phyloP scores from a whole-genome alignment of 2,797 vertebrate species.

The Sparus aurata region DNA sequence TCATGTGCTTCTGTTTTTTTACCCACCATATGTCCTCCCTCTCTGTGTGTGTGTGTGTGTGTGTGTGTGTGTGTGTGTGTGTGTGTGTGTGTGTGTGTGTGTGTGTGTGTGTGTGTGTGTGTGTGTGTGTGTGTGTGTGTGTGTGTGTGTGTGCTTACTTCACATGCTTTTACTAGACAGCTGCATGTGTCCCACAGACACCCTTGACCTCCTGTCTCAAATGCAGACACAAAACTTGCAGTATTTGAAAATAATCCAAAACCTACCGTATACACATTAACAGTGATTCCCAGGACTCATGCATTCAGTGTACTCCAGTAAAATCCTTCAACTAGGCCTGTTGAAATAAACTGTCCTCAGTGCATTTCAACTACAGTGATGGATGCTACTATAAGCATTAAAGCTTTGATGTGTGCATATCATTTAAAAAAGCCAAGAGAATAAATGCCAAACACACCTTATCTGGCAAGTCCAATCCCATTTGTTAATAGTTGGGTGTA shows the following conservation, averaged over 20 bases:
- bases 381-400: background rate
- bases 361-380: background rate
- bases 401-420: background rate
- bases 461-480: background rate
- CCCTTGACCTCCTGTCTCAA: conserved; percentile 6
- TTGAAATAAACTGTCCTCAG: background rate
- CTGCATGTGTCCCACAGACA: conserved; percentile 59
- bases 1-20: conserved; percentile 36
- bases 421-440: background rate
- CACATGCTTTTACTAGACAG: conserved; percentile 46
- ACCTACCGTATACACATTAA: no score
- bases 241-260: background rate
- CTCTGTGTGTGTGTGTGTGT: conserved; percentile 8
- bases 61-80: conserved; percentile 15
- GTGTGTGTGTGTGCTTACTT: conserved; percentile 6
- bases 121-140: conserved; percentile 6
- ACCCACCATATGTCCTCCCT: conserved; percentile 23
- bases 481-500: background rate
- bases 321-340: background rate
- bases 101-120: conserved; percentile 13
- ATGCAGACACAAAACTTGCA: background rate
- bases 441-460: background rate
- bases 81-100: conserved; percentile 10
- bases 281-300: conserved; percentile 1
- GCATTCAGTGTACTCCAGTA: background rate